A percentile compares a stretch with the other conserved stretches of the same genome.
These are phyloP conservation scores for Cantharis nigra DNA, from an alignment of 2,888 invertebrate genomes.

Conservation along the genomic window DNA sequence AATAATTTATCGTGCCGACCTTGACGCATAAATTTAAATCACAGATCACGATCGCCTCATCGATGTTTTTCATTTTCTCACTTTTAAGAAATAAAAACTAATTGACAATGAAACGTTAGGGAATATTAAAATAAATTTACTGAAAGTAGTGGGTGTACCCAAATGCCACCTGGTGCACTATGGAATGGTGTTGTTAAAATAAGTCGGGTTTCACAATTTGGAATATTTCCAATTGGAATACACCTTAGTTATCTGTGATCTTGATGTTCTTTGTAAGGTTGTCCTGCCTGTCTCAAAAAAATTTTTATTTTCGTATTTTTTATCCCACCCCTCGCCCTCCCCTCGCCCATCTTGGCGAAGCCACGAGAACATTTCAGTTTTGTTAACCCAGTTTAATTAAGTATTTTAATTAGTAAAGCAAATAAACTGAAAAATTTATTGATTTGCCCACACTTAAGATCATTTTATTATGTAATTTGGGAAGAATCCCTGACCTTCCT, in stretches of 20 bases:
- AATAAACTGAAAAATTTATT: no score
- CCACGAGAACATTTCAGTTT: not conserved
- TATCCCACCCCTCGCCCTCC: not conserved
- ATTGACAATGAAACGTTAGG: not conserved
- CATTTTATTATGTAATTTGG: not conserved
- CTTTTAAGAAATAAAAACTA: not conserved
- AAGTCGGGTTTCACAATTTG: slow-evolving; percentile 35
- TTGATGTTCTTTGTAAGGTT: slow-evolving; percentile 20
- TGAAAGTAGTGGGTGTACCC: slow-evolving; percentile 16
- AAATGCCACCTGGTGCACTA: slow-evolving; percentile 23
- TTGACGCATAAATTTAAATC: not conserved
- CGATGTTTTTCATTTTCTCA: not conserved
- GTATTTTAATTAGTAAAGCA: not conserved
- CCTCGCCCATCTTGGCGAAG: not conserved
- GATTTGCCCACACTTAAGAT: no score
- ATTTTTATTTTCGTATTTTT: not conserved
- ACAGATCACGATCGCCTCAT: not conserved
- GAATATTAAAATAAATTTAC: slow-evolving; percentile 4
- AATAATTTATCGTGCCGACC: not conserved
- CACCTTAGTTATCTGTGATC: slow-evolving; percentile 29
- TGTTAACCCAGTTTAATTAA: not conserved
- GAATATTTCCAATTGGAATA: slow-evolving; percentile 35
- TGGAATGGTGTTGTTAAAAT: slow-evolving; percentile 27
- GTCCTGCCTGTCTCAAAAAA: not conserved
- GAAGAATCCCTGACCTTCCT: not conserved